A percentile compares a stretch with the other conserved stretches of the same genome.
phyloP scores from a whole-genome alignment of 30 jellyfish, hydroid and myxozoan genomes.

The Clytia hemisphaerica region DNA sequence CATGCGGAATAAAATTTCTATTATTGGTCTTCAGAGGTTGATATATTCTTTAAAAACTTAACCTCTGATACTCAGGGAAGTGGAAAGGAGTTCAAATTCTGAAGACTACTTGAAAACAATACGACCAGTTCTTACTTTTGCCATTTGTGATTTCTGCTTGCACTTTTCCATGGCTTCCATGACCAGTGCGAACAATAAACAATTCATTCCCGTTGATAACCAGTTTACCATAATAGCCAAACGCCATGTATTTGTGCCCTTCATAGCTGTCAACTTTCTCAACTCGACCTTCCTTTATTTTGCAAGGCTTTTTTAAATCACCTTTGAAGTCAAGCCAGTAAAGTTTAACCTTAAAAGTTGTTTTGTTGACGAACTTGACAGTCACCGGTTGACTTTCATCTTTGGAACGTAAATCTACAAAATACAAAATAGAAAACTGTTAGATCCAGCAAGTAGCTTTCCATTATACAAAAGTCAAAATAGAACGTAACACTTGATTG shows the following conservation, averaged over 20 bases:
- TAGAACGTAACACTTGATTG: neutral
- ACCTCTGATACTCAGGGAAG: too few relatives aligned
- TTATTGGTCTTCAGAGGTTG: too few relatives aligned
- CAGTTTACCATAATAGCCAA: slow-evolving; percentile 3
- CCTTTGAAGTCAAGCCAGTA: slow-evolving; percentile 37
- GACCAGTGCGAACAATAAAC: slow-evolving; percentile 11
- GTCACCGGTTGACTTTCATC: slow-evolving; percentile 24
- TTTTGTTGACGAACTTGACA: slow-evolving; percentile 31
- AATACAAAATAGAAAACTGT: neutral
- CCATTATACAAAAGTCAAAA: neutral
- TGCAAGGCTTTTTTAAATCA: slow-evolving; percentile 20
- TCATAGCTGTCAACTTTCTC: slow-evolving; percentile 26
- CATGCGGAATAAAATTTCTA: too few relatives aligned
- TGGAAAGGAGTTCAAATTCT: too few relatives aligned
- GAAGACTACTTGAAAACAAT: too few relatives aligned
- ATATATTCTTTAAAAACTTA: too few relatives aligned
- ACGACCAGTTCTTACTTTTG: slow-evolving; percentile 14
- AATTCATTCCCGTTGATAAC: slow-evolving; percentile 22
- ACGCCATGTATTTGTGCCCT: slow-evolving; percentile 18
- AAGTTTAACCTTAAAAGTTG: slow-evolving; percentile 24
- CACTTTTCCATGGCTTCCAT: slow-evolving; percentile 28
- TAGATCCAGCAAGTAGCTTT: neutral
- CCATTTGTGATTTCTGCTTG: slow-evolving; percentile 29
- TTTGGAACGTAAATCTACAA: slow-evolving; percentile 26
- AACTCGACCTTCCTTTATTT: slow-evolving; percentile 31